phyloP scores from a whole-genome alignment of 2,113 vertebrate species.

The Ammodytes dubius region DNA sequence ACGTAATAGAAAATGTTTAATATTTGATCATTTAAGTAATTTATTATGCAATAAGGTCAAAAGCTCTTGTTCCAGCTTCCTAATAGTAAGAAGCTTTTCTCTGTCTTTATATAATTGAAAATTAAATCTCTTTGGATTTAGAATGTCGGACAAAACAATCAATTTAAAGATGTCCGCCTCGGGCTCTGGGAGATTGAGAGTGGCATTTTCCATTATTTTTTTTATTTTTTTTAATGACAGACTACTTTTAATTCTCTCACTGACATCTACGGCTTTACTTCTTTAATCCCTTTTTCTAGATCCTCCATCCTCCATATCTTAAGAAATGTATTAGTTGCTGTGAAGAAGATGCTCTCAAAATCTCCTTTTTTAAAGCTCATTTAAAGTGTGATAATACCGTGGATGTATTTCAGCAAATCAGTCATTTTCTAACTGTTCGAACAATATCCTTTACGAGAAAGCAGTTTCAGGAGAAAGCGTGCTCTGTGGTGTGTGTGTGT shows the following conservation, averaged over 20 bases:
- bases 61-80: neutral
- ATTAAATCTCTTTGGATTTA: neutral
- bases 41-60: neutral
- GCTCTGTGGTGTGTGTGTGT: slow-evolving; percentile 32
- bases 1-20: neutral
- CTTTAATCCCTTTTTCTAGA: neutral
- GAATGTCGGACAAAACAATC: neutral
- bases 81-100: neutral
- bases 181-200: neutral
- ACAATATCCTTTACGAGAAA: slow-evolving; percentile 16
- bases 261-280: neutral
- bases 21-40: neutral
- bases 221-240: neutral
- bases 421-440: neutral
- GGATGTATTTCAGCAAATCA: neutral
- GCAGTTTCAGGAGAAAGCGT: slow-evolving; percentile 31
- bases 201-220: neutral
- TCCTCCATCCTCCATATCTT: neutral
- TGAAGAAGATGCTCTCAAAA: neutral
- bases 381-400: neutral
- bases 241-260: neutral
- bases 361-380: neutral
- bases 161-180: neutral
- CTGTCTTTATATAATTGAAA: neutral
- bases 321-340: neutral